These are phyloP conservation scores for Gephyroberyx darwinii DNA, from an alignment of 2,797 vertebrate species.

Conservation along the genomic window DNA sequence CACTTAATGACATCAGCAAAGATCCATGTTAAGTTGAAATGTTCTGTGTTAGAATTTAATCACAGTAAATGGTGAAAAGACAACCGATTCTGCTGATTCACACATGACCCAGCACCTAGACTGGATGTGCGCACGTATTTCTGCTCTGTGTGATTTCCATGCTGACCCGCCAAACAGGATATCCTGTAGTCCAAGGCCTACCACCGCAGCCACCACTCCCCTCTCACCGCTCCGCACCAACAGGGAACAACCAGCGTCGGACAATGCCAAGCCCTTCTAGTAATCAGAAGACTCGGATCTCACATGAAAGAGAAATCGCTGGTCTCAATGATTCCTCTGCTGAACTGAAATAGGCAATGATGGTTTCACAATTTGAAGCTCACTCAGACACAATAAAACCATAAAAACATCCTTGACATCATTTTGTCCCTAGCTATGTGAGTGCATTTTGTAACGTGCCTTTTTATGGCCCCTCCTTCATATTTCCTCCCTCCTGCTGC, in stretches of 20 bases:
- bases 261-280: slow-evolving; percentile 75
- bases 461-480: slow-evolving; percentile 36
- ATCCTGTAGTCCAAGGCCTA: slow-evolving; percentile 77
- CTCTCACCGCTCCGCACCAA: slow-evolving; percentile 13
- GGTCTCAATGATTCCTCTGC: slow-evolving; percentile 43
- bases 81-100: slow-evolving; percentile 40
- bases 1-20: too few relatives aligned
- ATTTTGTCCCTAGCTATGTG: slow-evolving; percentile 16
- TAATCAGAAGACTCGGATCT: slow-evolving; percentile 14
- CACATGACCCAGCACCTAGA: neutral
- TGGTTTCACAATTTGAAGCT: slow-evolving; percentile 29
- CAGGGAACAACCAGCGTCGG: slow-evolving; percentile 65
- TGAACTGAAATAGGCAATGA: neutral
- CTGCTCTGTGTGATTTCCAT: slow-evolving; percentile 71
- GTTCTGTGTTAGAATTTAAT: neutral
- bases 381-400: slow-evolving; percentile 7
- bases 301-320: too few relatives aligned
- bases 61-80: neutral
- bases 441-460: slow-evolving; percentile 26
- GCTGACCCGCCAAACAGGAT: slow-evolving; percentile 83
- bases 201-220: slow-evolving; percentile 53
- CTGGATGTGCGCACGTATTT: neutral
- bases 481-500: slow-evolving; percentile 42
- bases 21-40: neutral
- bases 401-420: slow-evolving; percentile 28